Evolutionary conservation across 2,888 invertebrate species (phyloP).

Genomic region (Blera fallax): DNA sequence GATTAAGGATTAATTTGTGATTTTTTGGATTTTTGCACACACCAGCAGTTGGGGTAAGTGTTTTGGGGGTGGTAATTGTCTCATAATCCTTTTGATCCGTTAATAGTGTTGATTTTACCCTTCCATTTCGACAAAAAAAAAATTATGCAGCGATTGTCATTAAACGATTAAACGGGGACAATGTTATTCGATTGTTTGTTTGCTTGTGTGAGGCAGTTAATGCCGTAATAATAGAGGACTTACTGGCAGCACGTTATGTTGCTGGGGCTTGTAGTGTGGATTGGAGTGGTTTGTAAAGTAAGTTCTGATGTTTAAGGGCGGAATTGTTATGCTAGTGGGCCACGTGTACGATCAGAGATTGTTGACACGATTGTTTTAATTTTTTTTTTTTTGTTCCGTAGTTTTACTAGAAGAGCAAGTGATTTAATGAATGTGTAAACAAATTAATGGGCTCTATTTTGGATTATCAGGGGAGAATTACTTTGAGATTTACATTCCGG

Average conservation of each 20-base stretch:
- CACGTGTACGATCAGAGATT: constrained; percentile 18
- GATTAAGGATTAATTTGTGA: constrained; percentile 52
- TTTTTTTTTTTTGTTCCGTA: background rate
- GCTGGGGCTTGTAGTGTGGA: background rate
- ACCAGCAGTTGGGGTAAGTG: constrained; percentile 51
- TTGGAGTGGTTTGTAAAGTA: constrained; percentile 33
- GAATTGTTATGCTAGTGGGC: background rate
- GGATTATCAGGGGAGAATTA: background rate
- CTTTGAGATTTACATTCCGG: background rate
- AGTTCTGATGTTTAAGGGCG: constrained; percentile 41
- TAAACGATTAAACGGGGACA: constrained; percentile 34
- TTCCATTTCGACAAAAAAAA: background rate
- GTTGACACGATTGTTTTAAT: background rate
- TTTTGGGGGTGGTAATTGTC: background rate
- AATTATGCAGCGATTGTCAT: constrained; percentile 36
- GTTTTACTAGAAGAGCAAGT: background rate
- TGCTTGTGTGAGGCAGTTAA: constrained; percentile 2
- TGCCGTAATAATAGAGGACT: constrained; percentile 22
- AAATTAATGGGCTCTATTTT: background rate
- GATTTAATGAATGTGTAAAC: background rate
- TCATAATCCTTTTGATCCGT: background rate
- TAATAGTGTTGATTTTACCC: constrained; percentile 26
- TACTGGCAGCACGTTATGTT: background rate
- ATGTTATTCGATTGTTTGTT: constrained; percentile 1
- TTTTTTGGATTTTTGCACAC: constrained; percentile 41